Conservation (phyloP, 1,140 invertebrate species). For the Nasonia vitripennis region DNA sequence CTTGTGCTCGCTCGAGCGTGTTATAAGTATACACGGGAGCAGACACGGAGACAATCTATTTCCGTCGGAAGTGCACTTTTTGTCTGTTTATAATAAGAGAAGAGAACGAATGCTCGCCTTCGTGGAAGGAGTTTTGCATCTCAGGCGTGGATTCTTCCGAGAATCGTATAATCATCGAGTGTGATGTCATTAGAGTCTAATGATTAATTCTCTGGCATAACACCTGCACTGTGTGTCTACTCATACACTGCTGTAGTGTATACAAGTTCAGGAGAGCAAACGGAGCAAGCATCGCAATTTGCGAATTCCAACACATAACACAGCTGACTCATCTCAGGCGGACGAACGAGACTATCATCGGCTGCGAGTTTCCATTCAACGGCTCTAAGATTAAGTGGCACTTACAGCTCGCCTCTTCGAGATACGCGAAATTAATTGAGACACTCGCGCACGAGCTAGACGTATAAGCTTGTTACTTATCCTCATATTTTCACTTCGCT, state of each 20-base stretch:
- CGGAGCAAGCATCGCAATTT: background rate
- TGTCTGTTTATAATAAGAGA: no score
- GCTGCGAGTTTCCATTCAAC: background rate
- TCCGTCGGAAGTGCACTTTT: conserved; percentile 35
- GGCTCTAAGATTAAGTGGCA: conserved; percentile 8
- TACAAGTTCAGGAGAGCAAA: background rate
- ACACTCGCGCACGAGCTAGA: conserved; percentile 2
- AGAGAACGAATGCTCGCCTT: no score
- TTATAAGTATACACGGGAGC: background rate
- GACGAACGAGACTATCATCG: background rate
- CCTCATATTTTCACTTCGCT: conserved; percentile 7
- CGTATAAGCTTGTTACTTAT: background rate
- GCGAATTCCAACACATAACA: background rate
- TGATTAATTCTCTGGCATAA: background rate
- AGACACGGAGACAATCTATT: conserved; percentile 42
- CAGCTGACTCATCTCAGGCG: background rate
- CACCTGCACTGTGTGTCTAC: no score
- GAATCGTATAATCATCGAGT: background rate
- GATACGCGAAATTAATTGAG: conserved; percentile 32
- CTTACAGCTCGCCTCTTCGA: background rate
- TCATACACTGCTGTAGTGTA: no score
- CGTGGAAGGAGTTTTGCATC: background rate
- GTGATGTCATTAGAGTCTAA: background rate
- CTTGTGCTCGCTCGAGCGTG: background rate
- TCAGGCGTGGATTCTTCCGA: background rate